Conservation (phyloP, 2,113 vertebrate genomes). For the Labeo catla region DNA sequence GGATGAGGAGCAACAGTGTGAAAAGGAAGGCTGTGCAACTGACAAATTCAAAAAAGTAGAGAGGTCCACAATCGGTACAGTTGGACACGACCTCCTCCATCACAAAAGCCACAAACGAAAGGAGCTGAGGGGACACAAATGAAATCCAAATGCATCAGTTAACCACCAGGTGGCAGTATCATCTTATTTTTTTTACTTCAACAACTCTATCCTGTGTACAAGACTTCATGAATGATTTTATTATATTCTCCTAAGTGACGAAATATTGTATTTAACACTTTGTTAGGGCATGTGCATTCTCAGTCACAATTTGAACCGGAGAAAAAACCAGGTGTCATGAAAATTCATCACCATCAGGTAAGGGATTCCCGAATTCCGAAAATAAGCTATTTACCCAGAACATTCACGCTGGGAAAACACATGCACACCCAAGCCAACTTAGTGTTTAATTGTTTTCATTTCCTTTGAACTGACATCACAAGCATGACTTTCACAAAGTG, state of each 20-base stretch:
- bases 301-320: neutral
- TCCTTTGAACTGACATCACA: too few species aligned
- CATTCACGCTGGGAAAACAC: neutral
- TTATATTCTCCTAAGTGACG: neutral
- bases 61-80: slow-evolving; percentile 74
- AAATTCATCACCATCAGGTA: neutral
- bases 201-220: neutral
- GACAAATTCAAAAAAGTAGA: slow-evolving; percentile 92
- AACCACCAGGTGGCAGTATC: slow-evolving; percentile 7
- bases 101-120: slow-evolving; percentile 87
- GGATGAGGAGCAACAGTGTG: slow-evolving; percentile 77
- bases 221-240: neutral
- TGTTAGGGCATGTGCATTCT: too few species aligned
- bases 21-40: slow-evolving; percentile 90
- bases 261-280: neutral
- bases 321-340: neutral
- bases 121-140: slow-evolving; percentile 70
- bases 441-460: too few species aligned
- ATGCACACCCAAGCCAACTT: too few species aligned
- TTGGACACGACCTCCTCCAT: slow-evolving; percentile 83
- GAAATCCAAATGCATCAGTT: slow-evolving; percentile 45
- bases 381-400: neutral
- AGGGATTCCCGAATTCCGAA: neutral
- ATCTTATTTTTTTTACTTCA: neutral
- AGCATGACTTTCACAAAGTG: neutral